Evolutionary conservation across 2,797 vertebrate genomes (phyloP).

Genomic region (Microchirus variegatus): DNA sequence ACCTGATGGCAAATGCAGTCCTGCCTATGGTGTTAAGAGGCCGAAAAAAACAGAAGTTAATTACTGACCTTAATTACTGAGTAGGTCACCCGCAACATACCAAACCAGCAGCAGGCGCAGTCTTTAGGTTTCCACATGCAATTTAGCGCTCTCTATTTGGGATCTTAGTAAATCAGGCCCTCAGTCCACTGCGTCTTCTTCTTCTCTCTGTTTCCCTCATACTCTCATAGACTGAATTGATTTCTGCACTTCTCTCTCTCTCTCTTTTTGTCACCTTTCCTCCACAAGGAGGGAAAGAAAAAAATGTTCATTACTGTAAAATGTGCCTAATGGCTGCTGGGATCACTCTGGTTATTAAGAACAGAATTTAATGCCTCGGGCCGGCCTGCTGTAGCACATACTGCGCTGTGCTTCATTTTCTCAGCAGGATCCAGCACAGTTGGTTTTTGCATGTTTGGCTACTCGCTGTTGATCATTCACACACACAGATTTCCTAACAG

Average conservation of each 20-base stretch:
- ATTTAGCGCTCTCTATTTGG: no score
- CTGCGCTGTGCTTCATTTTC: constrained; percentile 12
- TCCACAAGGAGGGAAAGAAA: constrained; percentile 13
- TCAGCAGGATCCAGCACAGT: constrained; percentile 19
- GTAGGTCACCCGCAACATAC: no score
- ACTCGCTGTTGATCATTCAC: constrained; percentile 12
- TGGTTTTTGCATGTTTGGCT: constrained; percentile 23
- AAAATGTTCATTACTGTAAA: constrained; percentile 9
- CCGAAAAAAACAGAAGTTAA: no score
- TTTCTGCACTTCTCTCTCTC: constrained; percentile 42
- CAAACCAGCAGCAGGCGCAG: no score
- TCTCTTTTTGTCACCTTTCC: constrained; percentile 25
- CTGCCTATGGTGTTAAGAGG: no score
- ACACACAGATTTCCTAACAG: constrained; percentile 19
- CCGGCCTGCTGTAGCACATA: constrained; percentile 3
- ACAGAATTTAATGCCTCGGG: constrained; percentile 9
- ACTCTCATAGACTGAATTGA: constrained; percentile 53
- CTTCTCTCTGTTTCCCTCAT: constrained; percentile 35
- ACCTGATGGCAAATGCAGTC: no score
- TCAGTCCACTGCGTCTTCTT: constrained; percentile 32
- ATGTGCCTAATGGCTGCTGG: constrained; percentile 20
- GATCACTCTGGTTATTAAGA: constrained; percentile 38
- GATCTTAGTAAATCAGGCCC: no score
- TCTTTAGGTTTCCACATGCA: no score
- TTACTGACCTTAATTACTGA: no score